These are phyloP conservation scores for Zele albiditarsus DNA, from an alignment of 2,888 invertebrate species.

Conservation along the genomic window DNA sequence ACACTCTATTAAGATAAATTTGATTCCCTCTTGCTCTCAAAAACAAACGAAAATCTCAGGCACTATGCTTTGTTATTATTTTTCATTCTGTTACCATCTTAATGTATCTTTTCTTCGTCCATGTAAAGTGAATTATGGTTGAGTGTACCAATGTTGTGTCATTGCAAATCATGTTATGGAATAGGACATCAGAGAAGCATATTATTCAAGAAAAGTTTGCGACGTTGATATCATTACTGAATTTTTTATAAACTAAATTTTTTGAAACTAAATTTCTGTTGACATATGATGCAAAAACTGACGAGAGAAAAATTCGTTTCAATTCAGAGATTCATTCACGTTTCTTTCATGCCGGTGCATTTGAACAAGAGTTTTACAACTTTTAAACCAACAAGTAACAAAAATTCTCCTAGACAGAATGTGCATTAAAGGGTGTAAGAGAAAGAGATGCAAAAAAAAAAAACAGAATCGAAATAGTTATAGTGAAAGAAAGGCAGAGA, in stretches of 20 bases:
- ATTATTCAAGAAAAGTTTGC: not conserved
- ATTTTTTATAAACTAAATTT: not conserved
- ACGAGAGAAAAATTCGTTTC: not conserved
- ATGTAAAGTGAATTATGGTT: not conserved
- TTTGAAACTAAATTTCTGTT: not conserved
- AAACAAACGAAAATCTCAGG: slow-evolving; percentile 9
- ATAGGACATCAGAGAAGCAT: not conserved
- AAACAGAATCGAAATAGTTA: not conserved
- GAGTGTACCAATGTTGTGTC: not conserved
- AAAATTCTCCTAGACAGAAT: not conserved
- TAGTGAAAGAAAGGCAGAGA: slow-evolving; percentile 31
- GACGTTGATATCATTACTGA: not conserved
- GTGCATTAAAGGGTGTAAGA: slow-evolving; percentile 24
- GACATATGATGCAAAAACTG: not conserved
- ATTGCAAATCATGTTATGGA: not conserved
- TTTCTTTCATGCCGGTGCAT: not conserved
- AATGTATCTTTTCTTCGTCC: not conserved
- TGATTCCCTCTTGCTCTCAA: slow-evolving; percentile 5
- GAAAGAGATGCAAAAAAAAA: slow-evolving; percentile 22
- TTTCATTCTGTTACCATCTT: not conserved
- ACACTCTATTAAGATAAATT: slow-evolving; percentile 39
- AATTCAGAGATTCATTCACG: not conserved
- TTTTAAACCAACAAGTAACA: not conserved
- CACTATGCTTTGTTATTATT: not conserved
- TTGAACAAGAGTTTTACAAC: not conserved